Evolutionary conservation across 2,888 invertebrate genomes (phyloP).

Genomic region (Hymenopus coronatus): DNA sequence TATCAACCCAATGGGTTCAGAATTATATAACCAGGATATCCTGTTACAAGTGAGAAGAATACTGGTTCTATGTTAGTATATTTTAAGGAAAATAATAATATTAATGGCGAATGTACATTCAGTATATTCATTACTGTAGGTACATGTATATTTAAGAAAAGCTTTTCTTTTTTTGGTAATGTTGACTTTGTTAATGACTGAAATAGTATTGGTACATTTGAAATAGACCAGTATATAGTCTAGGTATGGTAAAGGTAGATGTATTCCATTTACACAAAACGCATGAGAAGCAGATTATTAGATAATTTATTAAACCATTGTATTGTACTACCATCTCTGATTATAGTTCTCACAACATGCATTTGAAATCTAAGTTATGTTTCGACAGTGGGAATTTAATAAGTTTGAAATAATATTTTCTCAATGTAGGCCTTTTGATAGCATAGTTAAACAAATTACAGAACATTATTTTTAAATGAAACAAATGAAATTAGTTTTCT

Average conservation of each 20-base stretch:
- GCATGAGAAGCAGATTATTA: not conserved
- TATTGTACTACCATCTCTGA: constrained; percentile 5
- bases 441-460: constrained; percentile 18
- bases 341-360: not conserved
- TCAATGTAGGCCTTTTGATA: constrained; percentile 13
- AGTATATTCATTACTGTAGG: not conserved
- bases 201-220: not conserved
- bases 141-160: not conserved
- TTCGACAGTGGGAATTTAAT: constrained; percentile 18
- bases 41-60: constrained; percentile 33
- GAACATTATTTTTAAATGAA: constrained; percentile 19
- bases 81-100: not conserved
- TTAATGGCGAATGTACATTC: not conserved
- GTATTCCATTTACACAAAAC: not conserved
- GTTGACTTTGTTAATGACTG: not conserved
- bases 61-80: constrained; percentile 13
- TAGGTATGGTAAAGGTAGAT: not conserved
- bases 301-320: not conserved
- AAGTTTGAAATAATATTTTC: constrained; percentile 14
- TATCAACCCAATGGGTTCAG: constrained; percentile 48
- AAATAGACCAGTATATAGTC: not conserved
- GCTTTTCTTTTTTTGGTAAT: constrained; percentile 4
- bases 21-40: constrained; percentile 37
- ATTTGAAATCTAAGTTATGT: constrained; percentile 12
- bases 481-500: constrained; percentile 28